These are phyloP conservation scores for Drosophila picticornis DNA, from an alignment of 2,888 invertebrate genomes.

Conservation along the genomic window DNA sequence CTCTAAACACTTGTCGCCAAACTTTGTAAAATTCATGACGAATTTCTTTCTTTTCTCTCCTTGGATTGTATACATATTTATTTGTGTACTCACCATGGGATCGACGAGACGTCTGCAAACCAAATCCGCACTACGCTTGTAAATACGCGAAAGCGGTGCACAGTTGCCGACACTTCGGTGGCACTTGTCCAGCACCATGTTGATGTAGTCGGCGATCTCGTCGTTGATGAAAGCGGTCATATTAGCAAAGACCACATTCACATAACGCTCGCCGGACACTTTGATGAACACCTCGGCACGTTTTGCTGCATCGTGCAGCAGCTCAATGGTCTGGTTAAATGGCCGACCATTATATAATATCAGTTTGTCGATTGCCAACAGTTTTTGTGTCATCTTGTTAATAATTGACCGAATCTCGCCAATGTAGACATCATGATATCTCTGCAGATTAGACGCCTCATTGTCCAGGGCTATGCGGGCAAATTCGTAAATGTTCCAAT, in stretches of 20 bases:
- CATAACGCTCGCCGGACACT: conserved; percentile 88
- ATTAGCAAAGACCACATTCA: conserved; percentile 88
- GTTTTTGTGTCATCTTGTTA: conserved; percentile 15
- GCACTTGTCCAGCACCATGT: conserved; percentile 88
- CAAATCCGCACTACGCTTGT: conserved; percentile 91
- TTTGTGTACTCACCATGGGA: conserved; percentile 90
- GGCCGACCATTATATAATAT: conserved; percentile 39
- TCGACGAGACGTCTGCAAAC: conserved; percentile 92
- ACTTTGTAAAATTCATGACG: too few species aligned
- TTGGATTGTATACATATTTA: not conserved
- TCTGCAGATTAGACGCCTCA: conserved; percentile 86
- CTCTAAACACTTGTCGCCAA: too few species aligned
- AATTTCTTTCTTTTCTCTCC: too few species aligned
- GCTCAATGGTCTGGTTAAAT: conserved; percentile 89
- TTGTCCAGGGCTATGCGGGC: conserved; percentile 49
- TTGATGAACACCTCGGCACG: conserved; percentile 90
- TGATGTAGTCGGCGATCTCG: conserved; percentile 89
- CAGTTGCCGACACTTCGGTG: conserved; percentile 90
- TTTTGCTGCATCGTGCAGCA: conserved; percentile 88
- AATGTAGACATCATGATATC: conserved; percentile 87
- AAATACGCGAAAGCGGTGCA: conserved; percentile 91
- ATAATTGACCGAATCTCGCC: conserved; percentile 18
- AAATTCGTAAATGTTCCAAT: conserved; percentile 42
- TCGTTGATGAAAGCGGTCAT: conserved; percentile 89
- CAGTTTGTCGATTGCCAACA: conserved; percentile 41